These are phyloP conservation scores for Sebastes fasciatus DNA, from an alignment of 2,113 vertebrate genomes.

Conservation along the genomic window DNA sequence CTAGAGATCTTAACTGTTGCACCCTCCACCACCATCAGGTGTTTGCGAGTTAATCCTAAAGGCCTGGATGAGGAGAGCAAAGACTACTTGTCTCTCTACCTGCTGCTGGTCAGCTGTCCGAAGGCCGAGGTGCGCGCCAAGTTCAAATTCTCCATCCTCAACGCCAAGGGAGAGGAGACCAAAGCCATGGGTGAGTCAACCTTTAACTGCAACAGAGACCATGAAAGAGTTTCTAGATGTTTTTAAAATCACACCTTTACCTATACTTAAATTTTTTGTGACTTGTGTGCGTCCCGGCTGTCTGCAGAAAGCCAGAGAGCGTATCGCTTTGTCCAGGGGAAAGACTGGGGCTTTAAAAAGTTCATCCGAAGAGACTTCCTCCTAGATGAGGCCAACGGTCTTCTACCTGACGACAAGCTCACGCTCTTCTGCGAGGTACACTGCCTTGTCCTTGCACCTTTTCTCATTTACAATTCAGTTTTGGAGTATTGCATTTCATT, in stretches of 20 bases:
- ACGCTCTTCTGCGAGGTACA: constrained; percentile 85
- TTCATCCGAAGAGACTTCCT: constrained; percentile 86
- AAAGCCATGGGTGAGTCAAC: constrained; percentile 94
- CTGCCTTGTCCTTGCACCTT: too few relatives aligned
- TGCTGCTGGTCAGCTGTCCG: constrained; percentile 98
- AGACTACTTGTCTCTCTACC: constrained; percentile 97
- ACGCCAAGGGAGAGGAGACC: constrained; percentile 98
- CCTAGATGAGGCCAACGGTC: constrained; percentile 84
- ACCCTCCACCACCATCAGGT: constrained; percentile 82
- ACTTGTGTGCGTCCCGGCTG: constrained; percentile 8
- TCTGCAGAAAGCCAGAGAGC: constrained; percentile 85
- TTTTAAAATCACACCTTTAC: background rate
- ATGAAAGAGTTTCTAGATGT: background rate
- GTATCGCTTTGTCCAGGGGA: constrained; percentile 86
- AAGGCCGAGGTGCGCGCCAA: constrained; percentile 98
- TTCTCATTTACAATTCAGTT: background rate
- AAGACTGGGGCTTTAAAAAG: constrained; percentile 87
- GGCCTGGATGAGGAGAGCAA: constrained; percentile 98
- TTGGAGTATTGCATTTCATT: background rate
- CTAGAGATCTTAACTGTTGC: background rate
- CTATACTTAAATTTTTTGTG: background rate
- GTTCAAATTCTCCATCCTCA: constrained; percentile 99
- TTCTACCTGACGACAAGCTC: constrained; percentile 85
- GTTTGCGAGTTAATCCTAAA: constrained; percentile 97
- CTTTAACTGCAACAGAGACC: background rate